phyloP scores from a whole-genome alignment of 2,113 vertebrate species.

The Euleptes europaea region DNA sequence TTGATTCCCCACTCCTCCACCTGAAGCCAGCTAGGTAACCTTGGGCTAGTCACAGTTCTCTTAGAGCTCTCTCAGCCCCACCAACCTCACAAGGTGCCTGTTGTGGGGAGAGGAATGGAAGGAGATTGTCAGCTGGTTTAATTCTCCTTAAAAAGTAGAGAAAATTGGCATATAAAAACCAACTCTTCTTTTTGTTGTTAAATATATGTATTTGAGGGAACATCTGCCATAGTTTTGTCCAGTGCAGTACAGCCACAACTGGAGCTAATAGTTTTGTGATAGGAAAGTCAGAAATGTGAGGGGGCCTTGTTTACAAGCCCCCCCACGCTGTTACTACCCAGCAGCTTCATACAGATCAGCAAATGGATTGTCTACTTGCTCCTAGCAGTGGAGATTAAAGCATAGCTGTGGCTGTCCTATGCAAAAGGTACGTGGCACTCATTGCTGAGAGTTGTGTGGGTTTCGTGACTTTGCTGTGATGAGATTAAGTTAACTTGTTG shows the following conservation, averaged over 20 bases:
- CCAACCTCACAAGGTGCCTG: no score
- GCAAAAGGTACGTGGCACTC: constrained; percentile 14
- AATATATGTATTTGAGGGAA: background rate
- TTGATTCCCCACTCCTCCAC: no score
- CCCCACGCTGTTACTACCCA: background rate
- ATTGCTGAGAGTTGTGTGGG: background rate
- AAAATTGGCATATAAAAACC: no score
- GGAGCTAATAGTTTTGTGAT: background rate
- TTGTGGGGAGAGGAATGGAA: no score
- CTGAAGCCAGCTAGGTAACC: no score
- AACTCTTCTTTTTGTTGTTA: no score
- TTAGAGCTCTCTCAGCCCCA: no score
- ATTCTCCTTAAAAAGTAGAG: no score
- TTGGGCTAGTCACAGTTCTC: no score
- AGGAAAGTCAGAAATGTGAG: background rate
- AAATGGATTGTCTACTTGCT: constrained; percentile 7
- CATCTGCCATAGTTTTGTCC: background rate
- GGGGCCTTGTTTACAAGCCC: background rate
- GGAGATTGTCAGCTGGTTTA: no score
- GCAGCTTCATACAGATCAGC: fast-evolving
- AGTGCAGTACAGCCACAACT: background rate
- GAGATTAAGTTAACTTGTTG: background rate
- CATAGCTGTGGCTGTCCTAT: constrained; percentile 20
- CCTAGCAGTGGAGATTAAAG: background rate
- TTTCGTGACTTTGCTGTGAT: constrained; percentile 8